Percentiles rank a stretch among this genome's conserved stretches.
Conservation (phyloP, 2,888 invertebrate genomes). For the Tachina fera region DNA sequence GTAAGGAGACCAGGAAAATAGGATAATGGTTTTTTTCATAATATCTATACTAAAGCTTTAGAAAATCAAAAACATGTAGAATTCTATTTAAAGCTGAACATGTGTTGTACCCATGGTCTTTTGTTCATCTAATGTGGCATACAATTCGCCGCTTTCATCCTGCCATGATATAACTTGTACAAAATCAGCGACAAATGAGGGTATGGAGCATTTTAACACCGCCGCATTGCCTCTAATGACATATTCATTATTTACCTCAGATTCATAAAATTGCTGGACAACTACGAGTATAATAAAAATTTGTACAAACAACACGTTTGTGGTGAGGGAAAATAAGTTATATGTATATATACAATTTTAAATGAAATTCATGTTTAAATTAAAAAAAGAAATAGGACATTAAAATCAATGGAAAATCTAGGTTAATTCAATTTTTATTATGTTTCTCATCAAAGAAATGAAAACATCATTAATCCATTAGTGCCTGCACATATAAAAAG, state of each 20-base stretch:
- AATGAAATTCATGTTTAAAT: slow-evolving; percentile 7
- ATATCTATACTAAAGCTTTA: not conserved
- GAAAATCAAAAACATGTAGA: slow-evolving; percentile 12
- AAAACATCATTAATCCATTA: not conserved
- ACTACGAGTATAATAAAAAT: slow-evolving; percentile 82
- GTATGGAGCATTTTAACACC: slow-evolving; percentile 89
- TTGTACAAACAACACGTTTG: not conserved
- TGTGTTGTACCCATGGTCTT: slow-evolving; percentile 73
- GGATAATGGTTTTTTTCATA: slow-evolving; percentile 33
- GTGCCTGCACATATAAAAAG: not conserved
- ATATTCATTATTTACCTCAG: slow-evolving; percentile 89
- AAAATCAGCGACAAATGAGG: slow-evolving; percentile 89
- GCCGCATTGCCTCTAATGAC: slow-evolving; percentile 90
- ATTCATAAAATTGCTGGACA: slow-evolving; percentile 88
- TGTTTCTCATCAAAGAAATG: not conserved
- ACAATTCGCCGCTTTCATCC: slow-evolving; percentile 84
- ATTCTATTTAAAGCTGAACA: slow-evolving; percentile 3
- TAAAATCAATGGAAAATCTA: slow-evolving; percentile 44
- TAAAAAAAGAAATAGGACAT: not conserved
- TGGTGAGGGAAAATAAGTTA: slow-evolving; percentile 35
- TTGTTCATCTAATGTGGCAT: slow-evolving; percentile 80
- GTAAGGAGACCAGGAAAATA: slow-evolving; percentile 32
- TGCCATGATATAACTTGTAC: slow-evolving; percentile 89
- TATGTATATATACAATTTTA: not conserved
- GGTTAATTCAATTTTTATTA: slow-evolving; percentile 21